Conservation (phyloP, 2,113 vertebrate genomes). For the Rhegmatorhina hoffmannsi region DNA sequence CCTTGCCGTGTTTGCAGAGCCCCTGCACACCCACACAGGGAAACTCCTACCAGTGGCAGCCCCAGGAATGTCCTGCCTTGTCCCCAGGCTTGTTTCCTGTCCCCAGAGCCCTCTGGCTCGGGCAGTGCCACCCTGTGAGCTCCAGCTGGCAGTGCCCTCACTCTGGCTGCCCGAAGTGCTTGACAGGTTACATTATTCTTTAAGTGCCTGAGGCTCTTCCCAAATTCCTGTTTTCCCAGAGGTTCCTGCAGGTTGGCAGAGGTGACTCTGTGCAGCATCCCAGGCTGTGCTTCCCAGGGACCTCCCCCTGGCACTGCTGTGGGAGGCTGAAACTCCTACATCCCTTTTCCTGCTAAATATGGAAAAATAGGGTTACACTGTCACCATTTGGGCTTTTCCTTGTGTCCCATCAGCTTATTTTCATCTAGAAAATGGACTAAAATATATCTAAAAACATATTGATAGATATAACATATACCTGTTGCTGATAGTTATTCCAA, state of each 20-base stretch:
- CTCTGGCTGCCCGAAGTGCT: neutral
- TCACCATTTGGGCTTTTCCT: neutral
- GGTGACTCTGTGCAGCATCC: neutral
- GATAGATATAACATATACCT: neutral
- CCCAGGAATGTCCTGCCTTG: neutral
- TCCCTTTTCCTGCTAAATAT: neutral
- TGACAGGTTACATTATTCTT: neutral
- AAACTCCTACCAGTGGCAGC: neutral
- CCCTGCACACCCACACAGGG: neutral
- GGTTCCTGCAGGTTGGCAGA: neutral
- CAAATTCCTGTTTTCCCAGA: neutral
- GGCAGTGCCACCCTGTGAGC: neutral
- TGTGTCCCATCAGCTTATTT: neutral
- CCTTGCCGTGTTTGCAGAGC: neutral
- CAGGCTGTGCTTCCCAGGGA: neutral
- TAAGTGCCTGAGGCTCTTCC: neutral
- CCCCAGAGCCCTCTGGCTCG: neutral
- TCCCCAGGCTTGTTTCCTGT: neutral
- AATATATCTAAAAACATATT: neutral
- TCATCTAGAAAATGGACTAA: neutral
- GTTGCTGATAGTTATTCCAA: neutral
- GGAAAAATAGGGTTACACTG: neutral
- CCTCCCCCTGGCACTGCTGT: neutral
- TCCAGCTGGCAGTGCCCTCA: conserved; percentile 5
- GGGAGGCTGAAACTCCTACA: neutral